Percentiles rank a stretch among this genome's conserved stretches.
Conservation (phyloP, 2,888 invertebrate genomes). For the Phalangium opilio region DNA sequence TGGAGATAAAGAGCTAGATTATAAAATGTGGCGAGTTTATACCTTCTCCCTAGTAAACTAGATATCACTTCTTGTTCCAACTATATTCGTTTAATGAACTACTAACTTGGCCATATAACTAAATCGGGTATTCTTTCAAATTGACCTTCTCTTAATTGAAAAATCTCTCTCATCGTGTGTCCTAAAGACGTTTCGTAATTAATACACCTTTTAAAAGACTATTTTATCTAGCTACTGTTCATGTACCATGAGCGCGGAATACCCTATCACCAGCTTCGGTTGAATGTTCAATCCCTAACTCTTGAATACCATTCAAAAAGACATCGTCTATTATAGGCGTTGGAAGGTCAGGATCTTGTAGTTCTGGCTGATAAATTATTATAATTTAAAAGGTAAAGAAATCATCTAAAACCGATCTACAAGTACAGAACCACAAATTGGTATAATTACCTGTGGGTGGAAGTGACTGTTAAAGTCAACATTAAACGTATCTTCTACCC, state of each 20-base stretch:
- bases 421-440: too few relatives aligned
- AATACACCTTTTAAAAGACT: not conserved
- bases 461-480: constrained; percentile 40
- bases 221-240: not conserved
- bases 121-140: constrained; percentile 78
- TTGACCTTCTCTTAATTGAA: constrained; percentile 50
- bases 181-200: constrained; percentile 25
- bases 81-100: too few relatives aligned
- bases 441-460: constrained; percentile 32
- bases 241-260: constrained; percentile 66
- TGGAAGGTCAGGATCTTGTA: constrained; percentile 42
- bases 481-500: constrained; percentile 58
- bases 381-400: too few relatives aligned
- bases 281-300: constrained; percentile 44
- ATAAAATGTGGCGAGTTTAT: too few relatives aligned
- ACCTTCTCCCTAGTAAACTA: too few relatives aligned
- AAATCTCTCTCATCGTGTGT: constrained; percentile 81
- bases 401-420: too few relatives aligned
- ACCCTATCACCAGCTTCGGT: constrained; percentile 65
- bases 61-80: too few relatives aligned
- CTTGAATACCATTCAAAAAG: constrained; percentile 43
- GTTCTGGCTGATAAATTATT: constrained; percentile 10
- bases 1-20: too few relatives aligned
- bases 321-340: constrained; percentile 45
- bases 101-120: constrained; percentile 73